These are phyloP conservation scores for Brachionus koreanus DNA, from an alignment of 1,140 invertebrate species.

Conservation along the genomic window DNA sequence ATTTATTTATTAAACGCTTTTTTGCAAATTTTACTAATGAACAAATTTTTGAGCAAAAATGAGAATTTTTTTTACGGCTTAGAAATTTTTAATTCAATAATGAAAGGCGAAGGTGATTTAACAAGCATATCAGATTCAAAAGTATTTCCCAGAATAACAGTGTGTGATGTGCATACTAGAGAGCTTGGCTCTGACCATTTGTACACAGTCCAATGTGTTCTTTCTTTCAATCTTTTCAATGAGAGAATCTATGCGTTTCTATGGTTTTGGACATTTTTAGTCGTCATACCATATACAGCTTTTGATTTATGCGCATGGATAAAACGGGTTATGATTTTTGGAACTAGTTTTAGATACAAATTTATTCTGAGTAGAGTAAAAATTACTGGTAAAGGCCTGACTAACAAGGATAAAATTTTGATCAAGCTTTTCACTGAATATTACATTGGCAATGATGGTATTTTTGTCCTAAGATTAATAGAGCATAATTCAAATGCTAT, in stretches of 20 bases:
- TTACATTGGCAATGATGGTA: slow-evolving; percentile 38
- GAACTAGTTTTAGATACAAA: slow-evolving; percentile 23
- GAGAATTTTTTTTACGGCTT: neutral
- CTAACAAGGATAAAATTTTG: slow-evolving; percentile 24
- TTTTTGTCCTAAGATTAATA: slow-evolving; percentile 36
- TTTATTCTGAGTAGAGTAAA: slow-evolving; percentile 9
- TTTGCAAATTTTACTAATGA: slow-evolving; percentile 31
- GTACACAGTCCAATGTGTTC: slow-evolving; percentile 44
- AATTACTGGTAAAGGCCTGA: neutral
- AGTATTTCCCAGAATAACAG: slow-evolving; percentile 31
- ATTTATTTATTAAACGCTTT: slow-evolving; percentile 13
- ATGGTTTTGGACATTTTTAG: slow-evolving; percentile 41
- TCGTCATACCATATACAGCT: slow-evolving; percentile 12
- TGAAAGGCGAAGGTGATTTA: slow-evolving; percentile 23
- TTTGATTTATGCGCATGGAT: neutral
- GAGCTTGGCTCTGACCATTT: slow-evolving; percentile 39
- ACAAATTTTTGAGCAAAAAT: slow-evolving; percentile 38
- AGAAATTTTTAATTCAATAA: neutral
- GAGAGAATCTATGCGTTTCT: slow-evolving; percentile 41
- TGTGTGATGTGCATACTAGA: slow-evolving; percentile 36
- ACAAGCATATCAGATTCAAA: neutral
- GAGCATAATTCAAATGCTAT: slow-evolving; percentile 44
- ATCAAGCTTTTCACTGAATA: slow-evolving; percentile 32
- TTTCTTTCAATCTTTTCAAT: slow-evolving; percentile 40
- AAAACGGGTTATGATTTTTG: neutral